A percentile compares a stretch with the other conserved stretches of the same genome.
phyloP scores from a whole-genome alignment of 2,113 vertebrate genomes.

The Aepyceros melampus region DNA sequence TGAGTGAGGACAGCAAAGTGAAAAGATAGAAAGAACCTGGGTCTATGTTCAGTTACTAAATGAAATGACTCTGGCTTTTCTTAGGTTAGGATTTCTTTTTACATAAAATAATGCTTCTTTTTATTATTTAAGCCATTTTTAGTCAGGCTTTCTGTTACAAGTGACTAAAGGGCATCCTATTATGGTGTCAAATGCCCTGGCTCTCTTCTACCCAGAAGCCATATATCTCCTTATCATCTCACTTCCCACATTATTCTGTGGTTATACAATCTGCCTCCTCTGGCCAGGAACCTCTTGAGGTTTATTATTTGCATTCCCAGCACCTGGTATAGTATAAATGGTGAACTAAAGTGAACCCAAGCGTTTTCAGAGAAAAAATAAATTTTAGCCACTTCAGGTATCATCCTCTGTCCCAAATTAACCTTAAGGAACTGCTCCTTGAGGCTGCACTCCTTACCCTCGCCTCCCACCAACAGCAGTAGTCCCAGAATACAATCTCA shows the following conservation, averaged over 20 bases:
- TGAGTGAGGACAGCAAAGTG: neutral
- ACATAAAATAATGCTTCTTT: neutral
- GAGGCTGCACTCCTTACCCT: neutral
- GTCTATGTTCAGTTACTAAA: neutral
- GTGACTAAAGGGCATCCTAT: neutral
- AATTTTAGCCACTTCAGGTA: neutral
- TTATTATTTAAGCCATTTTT: neutral
- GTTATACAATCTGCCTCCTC: neutral
- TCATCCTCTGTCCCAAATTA: neutral
- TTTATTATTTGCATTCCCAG: neutral
- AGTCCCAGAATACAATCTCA: neutral
- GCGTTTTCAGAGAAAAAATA: neutral
- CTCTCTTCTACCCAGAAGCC: neutral
- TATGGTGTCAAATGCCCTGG: neutral
- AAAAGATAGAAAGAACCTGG: neutral
- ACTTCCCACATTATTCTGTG: neutral
- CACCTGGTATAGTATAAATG: neutral
- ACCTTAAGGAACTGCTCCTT: neutral
- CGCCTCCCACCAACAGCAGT: neutral
- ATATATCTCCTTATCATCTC: neutral
- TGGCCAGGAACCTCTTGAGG: neutral
- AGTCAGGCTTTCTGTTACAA: neutral
- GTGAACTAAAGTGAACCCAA: neutral
- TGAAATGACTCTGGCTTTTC: neutral
- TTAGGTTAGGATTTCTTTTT: neutral